Conservation (phyloP, 2,113 vertebrate species). For the Rhinolophus sinicus region DNA sequence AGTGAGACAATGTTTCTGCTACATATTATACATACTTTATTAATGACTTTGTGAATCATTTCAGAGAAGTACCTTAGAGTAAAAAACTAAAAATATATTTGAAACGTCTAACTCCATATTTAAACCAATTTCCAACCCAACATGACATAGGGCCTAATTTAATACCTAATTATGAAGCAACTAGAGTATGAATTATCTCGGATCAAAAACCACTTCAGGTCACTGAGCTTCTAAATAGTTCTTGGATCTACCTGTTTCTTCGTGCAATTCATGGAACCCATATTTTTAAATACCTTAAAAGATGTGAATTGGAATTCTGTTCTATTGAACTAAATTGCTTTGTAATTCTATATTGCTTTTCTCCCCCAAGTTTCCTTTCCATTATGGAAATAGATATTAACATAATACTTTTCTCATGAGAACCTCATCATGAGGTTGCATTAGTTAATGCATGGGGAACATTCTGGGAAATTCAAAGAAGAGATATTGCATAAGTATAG, state of each 20-base stretch:
- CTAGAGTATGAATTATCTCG: background rate
- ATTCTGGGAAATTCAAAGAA: conserved; percentile 56
- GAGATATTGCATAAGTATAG: conserved; percentile 14
- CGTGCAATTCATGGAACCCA: background rate
- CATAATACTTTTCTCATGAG: background rate
- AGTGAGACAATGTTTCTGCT: background rate
- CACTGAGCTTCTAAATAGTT: background rate
- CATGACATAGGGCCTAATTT: background rate
- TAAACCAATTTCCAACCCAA: background rate
- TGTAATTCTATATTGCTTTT: conserved; percentile 39
- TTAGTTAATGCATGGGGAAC: conserved; percentile 33
- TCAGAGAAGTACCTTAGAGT: background rate
- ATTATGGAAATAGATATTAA: background rate
- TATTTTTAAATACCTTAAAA: conserved; percentile 26
- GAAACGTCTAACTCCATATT: background rate
- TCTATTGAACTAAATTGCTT: background rate
- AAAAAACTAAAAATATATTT: background rate
- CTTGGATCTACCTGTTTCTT: background rate
- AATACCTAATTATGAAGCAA: background rate
- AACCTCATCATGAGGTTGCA: conserved; percentile 9
- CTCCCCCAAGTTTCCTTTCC: background rate
- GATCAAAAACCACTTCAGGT: conserved; percentile 7
- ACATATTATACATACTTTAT: background rate
- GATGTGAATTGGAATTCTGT: conserved; percentile 3
- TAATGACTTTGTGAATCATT: conserved; percentile 30